phyloP scores from a whole-genome alignment of 2,888 invertebrate genomes.

The Podabrus alpinus region DNA sequence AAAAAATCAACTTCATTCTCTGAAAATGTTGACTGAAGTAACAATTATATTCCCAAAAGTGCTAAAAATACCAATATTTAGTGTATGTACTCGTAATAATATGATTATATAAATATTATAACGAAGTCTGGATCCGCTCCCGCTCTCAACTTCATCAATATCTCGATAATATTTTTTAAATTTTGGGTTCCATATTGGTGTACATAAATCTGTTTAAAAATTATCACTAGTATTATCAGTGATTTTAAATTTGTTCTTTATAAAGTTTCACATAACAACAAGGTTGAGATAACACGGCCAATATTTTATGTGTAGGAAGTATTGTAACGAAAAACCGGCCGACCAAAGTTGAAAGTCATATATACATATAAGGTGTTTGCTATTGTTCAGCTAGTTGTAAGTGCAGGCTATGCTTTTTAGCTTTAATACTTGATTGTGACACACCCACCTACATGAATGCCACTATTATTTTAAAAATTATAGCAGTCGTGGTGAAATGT shows the following conservation, averaged over 20 bases:
- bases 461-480: neutral
- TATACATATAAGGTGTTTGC: conserved; percentile 34
- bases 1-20: too few relatives aligned
- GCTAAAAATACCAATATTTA: too few relatives aligned
- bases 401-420: conserved; percentile 19
- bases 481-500: neutral
- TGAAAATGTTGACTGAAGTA: too few relatives aligned
- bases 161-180: too few relatives aligned
- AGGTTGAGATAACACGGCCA: neutral
- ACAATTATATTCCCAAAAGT: too few relatives aligned
- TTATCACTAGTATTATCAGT: too few relatives aligned
- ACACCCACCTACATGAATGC: neutral
- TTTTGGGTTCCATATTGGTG: too few relatives aligned
- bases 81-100: too few relatives aligned
- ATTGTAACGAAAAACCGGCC: conserved; percentile 25
- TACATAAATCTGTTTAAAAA: too few relatives aligned
- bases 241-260: neutral
- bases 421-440: neutral
- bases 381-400: conserved; percentile 34
- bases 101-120: too few relatives aligned
- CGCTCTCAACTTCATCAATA: too few relatives aligned
- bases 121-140: too few relatives aligned
- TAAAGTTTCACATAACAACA: neutral
- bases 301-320: conserved; percentile 26
- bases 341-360: conserved; percentile 19